Evolutionary conservation across 2,888 invertebrate genomes (phyloP).

Genomic region (Dinocampus coccinellae): DNA sequence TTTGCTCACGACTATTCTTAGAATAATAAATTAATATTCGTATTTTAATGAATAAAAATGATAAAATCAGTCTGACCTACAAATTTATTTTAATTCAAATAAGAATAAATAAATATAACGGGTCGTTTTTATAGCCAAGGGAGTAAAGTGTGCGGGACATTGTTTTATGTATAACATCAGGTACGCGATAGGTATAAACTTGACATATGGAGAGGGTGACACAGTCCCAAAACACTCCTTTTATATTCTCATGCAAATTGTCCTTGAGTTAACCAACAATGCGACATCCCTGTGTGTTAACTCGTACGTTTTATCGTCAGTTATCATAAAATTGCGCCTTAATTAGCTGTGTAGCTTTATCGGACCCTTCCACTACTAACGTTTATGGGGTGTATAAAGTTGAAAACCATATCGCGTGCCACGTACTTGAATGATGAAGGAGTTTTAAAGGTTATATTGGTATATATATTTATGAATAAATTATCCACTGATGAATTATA

Average conservation of each 20-base stretch:
- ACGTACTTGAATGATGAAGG: background rate
- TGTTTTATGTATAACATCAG: background rate
- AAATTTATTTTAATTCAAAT: no score
- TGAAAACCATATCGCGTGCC: constrained; percentile 42
- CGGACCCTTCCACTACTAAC: constrained; percentile 37
- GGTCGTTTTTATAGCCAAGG: background rate
- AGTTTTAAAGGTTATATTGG: background rate
- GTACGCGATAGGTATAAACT: constrained; percentile 32
- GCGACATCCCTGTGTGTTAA: constrained; percentile 9
- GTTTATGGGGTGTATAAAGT: constrained; percentile 43
- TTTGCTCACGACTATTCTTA: background rate
- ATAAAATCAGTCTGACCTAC: background rate
- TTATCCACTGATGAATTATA: no score
- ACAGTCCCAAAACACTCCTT: constrained; percentile 31
- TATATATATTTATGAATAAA: no score
- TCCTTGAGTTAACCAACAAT: constrained; percentile 19
- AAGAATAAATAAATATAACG: background rate
- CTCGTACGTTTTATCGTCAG: constrained; percentile 23
- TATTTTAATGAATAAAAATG: background rate
- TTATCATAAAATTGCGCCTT: constrained; percentile 46
- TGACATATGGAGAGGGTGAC: constrained; percentile 17
- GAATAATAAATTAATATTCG: background rate
- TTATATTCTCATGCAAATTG: constrained; percentile 43
- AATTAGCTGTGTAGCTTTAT: constrained; percentile 42
- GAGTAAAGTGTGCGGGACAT: background rate